Percentiles rank a stretch among this genome's conserved stretches.
Evolutionary conservation across 2,113 vertebrate species (phyloP).

Genomic region (Chaenogobius annularis): DNA sequence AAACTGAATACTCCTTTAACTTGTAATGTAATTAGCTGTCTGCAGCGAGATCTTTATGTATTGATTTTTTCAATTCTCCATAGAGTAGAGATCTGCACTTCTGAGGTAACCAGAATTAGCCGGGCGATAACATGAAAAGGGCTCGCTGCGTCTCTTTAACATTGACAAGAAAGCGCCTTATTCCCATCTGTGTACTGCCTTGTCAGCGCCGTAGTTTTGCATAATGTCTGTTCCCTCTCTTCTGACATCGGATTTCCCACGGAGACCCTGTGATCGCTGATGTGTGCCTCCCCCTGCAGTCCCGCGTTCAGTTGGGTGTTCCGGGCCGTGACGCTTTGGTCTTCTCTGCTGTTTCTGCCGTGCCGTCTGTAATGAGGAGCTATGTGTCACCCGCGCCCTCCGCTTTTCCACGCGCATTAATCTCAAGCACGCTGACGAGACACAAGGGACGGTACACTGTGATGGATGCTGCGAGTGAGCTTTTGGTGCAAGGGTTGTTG

Average conservation of each 20-base stretch:
- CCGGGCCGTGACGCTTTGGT: slow-evolving; percentile 2
- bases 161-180: background rate
- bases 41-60: too few relatives aligned
- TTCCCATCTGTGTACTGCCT: background rate
- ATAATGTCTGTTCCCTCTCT: background rate
- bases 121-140: too few relatives aligned
- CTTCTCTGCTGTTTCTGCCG: slow-evolving; percentile 9
- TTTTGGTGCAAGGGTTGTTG: slow-evolving; percentile 16
- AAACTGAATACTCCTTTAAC: too few relatives aligned
- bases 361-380: slow-evolving; percentile 28
- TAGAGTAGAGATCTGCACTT: too few relatives aligned
- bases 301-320: slow-evolving; percentile 16
- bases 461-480: slow-evolving; percentile 15
- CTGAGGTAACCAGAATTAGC: too few relatives aligned
- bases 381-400: slow-evolving; percentile 24
- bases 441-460: background rate
- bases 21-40: too few relatives aligned
- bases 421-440: slow-evolving; percentile 25
- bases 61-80: too few relatives aligned
- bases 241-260: background rate
- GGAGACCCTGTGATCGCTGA: slow-evolving; percentile 12
- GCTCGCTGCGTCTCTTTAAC: too few relatives aligned
- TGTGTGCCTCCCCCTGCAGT: slow-evolving; percentile 12
- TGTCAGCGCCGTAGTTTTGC: background rate
- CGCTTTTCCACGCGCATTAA: slow-evolving; percentile 23